Base-by-base conservation (phyloP, 2,113 vertebrate genomes). In the Ploceus nigricollis region DNA sequence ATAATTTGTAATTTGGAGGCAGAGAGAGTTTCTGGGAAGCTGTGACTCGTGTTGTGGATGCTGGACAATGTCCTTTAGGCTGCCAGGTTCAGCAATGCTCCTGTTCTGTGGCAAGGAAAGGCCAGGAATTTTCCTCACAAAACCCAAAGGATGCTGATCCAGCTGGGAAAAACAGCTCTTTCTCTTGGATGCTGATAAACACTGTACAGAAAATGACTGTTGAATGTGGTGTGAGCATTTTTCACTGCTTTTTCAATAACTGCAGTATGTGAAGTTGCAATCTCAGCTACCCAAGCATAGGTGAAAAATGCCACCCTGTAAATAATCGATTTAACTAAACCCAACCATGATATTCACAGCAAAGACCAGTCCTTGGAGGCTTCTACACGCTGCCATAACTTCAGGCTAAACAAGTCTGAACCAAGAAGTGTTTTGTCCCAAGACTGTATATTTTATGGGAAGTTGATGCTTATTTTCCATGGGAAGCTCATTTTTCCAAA, bases 331-430 rank as follows among this genome's bases (percentile, higher is more conserved):
- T 75, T 85, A 54, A 75, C 40, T 89, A 58, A 90, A 68, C 21
- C 22, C 37, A 89, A 25, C n/a, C 18, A 30, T 57, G 53, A 78
- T 60, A 30, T 13, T 44, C 71, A 88, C 68, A 82, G 72, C 65
- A 48, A 70, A 82, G 24, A 21, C 44, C 48, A 44, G 20, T n/a
- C 18, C 0, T 23, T 3, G 15, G 61, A 68, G 48, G 13, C 53
- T 92, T 90, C 88, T 89, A 53, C 90, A 94, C 0, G 6, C 92
- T 95, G 82, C 79, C 85, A 54, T 89, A 93, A 93, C 90, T 93
- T 93, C 80, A 96, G 95, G 96, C 92, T 96, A 96, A 96, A 95
- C 88, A 94, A 92, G 72, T 75, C 82, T 94, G 86, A 95, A 94
- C 69, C 83, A 93, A 96, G 71, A 88, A 96, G 51, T 35, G n/a